Evolutionary conservation across 2,888 invertebrate species (phyloP), one percentile per base, ranked within the genome.

Genomic region (Pachymerium ferrugineum): DNA sequence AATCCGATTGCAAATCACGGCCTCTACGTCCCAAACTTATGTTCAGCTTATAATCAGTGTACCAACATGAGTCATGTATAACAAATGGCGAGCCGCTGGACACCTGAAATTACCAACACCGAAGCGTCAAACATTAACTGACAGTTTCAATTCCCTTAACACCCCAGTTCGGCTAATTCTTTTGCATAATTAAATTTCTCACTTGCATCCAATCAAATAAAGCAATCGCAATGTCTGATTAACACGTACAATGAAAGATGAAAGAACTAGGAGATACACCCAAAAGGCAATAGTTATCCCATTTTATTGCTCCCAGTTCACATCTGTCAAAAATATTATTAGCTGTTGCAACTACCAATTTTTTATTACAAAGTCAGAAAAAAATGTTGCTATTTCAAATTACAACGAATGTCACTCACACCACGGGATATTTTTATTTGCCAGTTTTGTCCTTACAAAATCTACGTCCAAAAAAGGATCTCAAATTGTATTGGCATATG

Each of bases 171-270:
- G 54, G 5, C 54, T 54, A 54, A 22, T 54, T 54, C 54, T 14
- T 54, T 54, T 54, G 54, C 54, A 54, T 54, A 54, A 54, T 54
- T 54, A 54, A 54, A 54, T 54, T 54, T 54, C 25, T 54, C 54
- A 25, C 54, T 25, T 25, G 6, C 25, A 54, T 25, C 54, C 54
- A 54, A 10, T 12, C 25, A n/a, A n/a, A n/a, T 38, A 2, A 54
- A 54, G 22, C 54, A 25, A 22, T n/a, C n/a, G n/a, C n/a, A n/a
- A n/a, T n/a, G n/a, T n/a, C n/a, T n/a, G n/a, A n/a, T n/a, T n/a
- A n/a, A n/a, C n/a, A n/a, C n/a, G n/a, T n/a, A n/a, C n/a, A n/a
- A n/a, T n/a, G n/a, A n/a, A n/a, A n/a, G n/a, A n/a, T n/a, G n/a
- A n/a, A n/a, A n/a, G n/a, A n/a, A n/a, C n/a, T n/a, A n/a, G n/a